These are phyloP conservation scores for Pseudonaja textilis DNA, from an alignment of 2,113 vertebrate genomes.

Conservation along the genomic window DNA sequence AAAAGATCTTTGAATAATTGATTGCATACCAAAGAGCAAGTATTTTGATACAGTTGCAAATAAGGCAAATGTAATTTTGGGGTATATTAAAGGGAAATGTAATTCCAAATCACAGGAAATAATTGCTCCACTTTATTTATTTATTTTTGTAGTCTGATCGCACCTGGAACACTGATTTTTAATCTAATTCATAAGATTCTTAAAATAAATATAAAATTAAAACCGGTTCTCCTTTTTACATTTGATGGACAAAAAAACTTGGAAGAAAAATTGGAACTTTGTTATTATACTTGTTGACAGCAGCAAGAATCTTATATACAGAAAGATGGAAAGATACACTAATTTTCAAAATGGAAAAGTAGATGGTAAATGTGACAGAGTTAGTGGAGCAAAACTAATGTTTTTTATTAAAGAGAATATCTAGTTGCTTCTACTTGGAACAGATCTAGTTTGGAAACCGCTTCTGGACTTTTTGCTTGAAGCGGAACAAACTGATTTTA, in stretches of 20 bases:
- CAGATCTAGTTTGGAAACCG: background rate
- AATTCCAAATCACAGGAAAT: background rate
- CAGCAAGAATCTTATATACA: background rate
- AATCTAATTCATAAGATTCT: background rate
- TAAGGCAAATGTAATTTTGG: background rate
- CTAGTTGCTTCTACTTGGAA: background rate
- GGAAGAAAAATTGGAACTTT: background rate
- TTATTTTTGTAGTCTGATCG: background rate
- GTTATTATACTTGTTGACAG: background rate
- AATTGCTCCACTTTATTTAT: background rate
- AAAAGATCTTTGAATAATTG: background rate
- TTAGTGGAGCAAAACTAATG: background rate
- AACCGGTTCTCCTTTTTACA: background rate
- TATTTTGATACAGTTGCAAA: background rate
- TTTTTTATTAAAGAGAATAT: background rate
- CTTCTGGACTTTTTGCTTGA: background rate
- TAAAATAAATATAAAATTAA: background rate
- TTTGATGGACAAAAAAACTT: background rate
- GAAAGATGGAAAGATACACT: background rate
- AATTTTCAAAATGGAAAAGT: background rate
- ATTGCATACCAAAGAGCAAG: background rate
- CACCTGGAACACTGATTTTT: background rate
- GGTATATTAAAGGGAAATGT: background rate
- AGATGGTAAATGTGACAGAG: background rate
- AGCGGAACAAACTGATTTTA: background rate